Conservation (phyloP, 2,113 vertebrate genomes). For the Platysternon megacephalum region DNA sequence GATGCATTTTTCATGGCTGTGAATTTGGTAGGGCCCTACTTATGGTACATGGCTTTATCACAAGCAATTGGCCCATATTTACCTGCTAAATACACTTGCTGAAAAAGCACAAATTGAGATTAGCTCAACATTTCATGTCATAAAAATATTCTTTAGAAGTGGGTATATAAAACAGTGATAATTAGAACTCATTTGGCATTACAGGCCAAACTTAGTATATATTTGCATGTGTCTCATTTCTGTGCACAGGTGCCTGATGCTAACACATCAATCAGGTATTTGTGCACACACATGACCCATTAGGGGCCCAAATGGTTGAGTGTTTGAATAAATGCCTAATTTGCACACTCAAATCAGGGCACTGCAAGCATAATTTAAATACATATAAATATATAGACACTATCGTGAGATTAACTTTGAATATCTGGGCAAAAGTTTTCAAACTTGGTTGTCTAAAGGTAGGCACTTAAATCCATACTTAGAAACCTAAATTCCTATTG, state of each 20-base stretch:
- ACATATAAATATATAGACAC: neutral
- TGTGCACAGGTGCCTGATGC: neutral
- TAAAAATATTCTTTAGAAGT: neutral
- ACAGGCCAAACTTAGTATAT: neutral
- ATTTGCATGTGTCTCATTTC: neutral
- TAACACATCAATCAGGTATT: neutral
- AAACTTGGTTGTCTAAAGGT: neutral
- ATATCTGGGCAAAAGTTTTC: neutral
- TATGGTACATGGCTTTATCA: conserved; percentile 27
- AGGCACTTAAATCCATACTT: neutral
- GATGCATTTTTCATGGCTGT: too few species aligned
- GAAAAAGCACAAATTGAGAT: neutral
- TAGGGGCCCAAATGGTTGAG: fast-evolving
- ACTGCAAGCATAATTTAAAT: neutral
- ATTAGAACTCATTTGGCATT: neutral
- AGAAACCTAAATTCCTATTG: neutral
- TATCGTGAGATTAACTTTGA: neutral
- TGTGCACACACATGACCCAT: neutral
- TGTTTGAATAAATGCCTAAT: neutral
- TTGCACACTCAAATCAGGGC: neutral
- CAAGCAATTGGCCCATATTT: conserved; percentile 3
- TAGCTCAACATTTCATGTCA: neutral
- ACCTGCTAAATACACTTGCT: neutral
- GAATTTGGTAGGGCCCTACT: too few species aligned
- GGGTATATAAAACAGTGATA: neutral